Conservation (phyloP, 1,140 invertebrate species). For the Chironomus tepperi region DNA sequence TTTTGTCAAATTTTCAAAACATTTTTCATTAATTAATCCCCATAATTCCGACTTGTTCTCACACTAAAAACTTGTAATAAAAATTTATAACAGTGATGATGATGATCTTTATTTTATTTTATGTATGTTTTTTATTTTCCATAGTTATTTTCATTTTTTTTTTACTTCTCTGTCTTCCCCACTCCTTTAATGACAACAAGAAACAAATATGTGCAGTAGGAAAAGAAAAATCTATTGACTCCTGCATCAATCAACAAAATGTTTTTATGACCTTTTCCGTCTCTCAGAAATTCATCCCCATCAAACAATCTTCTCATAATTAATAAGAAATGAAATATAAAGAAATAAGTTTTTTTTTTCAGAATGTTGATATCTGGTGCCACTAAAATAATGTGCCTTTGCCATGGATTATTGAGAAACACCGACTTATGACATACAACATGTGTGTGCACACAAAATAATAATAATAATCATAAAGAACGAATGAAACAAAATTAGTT, state of each 20-base stretch:
- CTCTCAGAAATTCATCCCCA: not conserved
- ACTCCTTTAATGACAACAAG: too few relatives aligned
- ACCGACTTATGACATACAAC: conserved; percentile 12
- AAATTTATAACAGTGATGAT: too few relatives aligned
- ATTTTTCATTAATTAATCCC: too few relatives aligned
- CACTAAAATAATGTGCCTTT: conserved; percentile 1
- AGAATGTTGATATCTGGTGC: not conserved
- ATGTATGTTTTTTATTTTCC: not conserved
- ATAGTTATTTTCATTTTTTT: not conserved
- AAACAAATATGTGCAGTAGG: not conserved
- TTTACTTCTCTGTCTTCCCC: not conserved
- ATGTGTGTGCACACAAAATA: not conserved
- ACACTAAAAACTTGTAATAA: too few relatives aligned
- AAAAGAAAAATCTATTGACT: not conserved
- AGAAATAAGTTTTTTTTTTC: not conserved
- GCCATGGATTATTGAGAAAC: conserved; percentile 12
- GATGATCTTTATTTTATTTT: too few relatives aligned
- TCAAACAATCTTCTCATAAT: not conserved
- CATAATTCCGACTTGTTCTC: too few relatives aligned
- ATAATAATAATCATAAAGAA: too few relatives aligned
- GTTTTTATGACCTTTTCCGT: conserved; percentile 8
- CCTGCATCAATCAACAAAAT: conserved; percentile 1
- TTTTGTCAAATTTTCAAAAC: too few relatives aligned
- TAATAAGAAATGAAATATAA: not conserved
- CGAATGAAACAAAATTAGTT: too few relatives aligned